Evolutionary conservation across 2,797 vertebrate genomes (phyloP), one percentile per base, ranked within the genome.

Genomic region (Bradypus variegatus): DNA sequence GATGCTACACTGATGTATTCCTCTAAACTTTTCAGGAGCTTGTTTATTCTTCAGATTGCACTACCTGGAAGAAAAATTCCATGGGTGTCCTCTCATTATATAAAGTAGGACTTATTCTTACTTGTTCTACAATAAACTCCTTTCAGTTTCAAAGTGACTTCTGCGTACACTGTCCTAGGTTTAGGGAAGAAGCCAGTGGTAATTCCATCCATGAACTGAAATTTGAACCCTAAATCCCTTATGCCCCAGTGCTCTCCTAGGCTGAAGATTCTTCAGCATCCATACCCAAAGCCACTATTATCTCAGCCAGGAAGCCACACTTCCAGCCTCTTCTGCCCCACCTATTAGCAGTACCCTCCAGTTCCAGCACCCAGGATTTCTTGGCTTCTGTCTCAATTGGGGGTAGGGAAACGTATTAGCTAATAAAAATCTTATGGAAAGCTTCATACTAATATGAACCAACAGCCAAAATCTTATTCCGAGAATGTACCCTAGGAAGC

Each of bases 101-200:
- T 77, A 86, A 86, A 80, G n/a, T 29, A 90, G 23, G 6, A 81
- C 58, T 94, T 70, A 86, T 60, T 45, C 64, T 82, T 53, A 81
- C 14, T 72, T 90, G 45, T 78, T 23, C 45, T 77, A 77, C 79
- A 81, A 53, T 50, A 67, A 88, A 70, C 36, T 77, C 36, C 75
- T 86, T 94, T 87, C 58, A 69, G n/a, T 77, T 91, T 90, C 58
- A 89, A 75, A 88, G 36, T 79, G 65, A 80, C 6, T 86, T n/a
- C 60, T 64, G 11, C 48, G 29, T 86, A 67, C 6, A 33, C 45
- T 65, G 38, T 18, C 31, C 67, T 38, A 62, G 36, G 15, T 86
- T 65, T 70, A 25, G 62, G 53, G 53, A 82, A 83, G 31, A 85
- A 8, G 62, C 65, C 55, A 86, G 18, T 29, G 1, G 29, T 79